A percentile compares a stretch with the other conserved stretches of the same genome.
phyloP scores from a whole-genome alignment of 2,113 vertebrate species.

The Sula dactylatra region DNA sequence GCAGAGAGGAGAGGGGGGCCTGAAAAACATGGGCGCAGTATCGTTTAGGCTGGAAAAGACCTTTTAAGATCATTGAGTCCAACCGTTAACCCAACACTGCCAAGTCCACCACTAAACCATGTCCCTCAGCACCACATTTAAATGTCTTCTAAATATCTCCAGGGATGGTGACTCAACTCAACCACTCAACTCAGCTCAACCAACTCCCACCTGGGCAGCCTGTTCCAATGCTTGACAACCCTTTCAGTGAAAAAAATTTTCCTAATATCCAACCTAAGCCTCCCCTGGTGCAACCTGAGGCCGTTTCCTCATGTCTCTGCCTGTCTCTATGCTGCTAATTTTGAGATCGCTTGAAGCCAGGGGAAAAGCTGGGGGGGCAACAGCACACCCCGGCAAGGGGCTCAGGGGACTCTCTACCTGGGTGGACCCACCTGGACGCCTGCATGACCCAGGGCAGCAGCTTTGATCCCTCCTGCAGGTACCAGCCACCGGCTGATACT shows the following conservation, averaged over 20 bases:
- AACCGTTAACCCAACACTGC: fast-evolving
- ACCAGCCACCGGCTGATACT: fast-evolving
- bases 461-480: not conserved
- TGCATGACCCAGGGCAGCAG: not conserved
- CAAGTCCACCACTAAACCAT: not conserved
- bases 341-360: not conserved
- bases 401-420: not conserved
- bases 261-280: not conserved
- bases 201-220: too few relatives aligned
- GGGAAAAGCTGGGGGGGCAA: not conserved
- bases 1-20: not conserved
- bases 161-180: not conserved
- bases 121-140: fast-evolving
- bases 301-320: not conserved
- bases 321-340: not conserved
- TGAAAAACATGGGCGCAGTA: not conserved
- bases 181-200: too few relatives aligned
- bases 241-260: not conserved
- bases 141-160: fast-evolving
- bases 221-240: not conserved
- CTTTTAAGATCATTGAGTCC: not conserved
- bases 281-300: not conserved
- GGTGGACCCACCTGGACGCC: not conserved
- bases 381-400: not conserved
- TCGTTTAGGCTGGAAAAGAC: not conserved